Percentiles rank a stretch among this genome's conserved stretches.
Evolutionary conservation across 2,888 invertebrate species (phyloP).

Genomic region (Hymenopus coronatus): DNA sequence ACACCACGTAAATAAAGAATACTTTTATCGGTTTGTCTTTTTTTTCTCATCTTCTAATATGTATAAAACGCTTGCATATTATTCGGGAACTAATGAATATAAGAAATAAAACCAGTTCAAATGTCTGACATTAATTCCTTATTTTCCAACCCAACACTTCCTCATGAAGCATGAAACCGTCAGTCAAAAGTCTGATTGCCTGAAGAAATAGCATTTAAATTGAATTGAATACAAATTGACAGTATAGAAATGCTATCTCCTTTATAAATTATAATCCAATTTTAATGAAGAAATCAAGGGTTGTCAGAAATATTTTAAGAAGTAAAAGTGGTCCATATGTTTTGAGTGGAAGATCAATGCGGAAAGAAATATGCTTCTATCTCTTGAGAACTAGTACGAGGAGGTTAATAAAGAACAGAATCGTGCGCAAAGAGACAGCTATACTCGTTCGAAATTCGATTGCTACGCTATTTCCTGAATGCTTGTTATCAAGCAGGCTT

Average conservation of each 20-base stretch:
- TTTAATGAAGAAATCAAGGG: neutral
- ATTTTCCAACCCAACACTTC: neutral
- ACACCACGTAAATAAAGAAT: too few species aligned
- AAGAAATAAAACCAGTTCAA: neutral
- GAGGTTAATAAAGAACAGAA: neutral
- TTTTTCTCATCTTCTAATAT: too few species aligned
- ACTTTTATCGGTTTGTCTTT: too few species aligned
- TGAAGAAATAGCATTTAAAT: neutral
- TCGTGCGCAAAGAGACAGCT: neutral
- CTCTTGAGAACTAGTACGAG: neutral
- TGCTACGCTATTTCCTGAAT: neutral
- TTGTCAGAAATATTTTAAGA: neutral
- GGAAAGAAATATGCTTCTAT: neutral
- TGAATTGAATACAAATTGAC: neutral
- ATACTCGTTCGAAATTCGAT: neutral
- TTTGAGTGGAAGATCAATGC: neutral
- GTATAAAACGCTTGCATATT: too few species aligned
- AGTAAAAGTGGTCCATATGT: neutral
- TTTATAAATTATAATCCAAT: neutral
- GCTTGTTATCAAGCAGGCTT: neutral
- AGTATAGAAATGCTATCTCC: neutral
- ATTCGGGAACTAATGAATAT: too few species aligned
- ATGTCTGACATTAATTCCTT: neutral
- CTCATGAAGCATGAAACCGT: neutral
- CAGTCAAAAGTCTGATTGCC: neutral